Evolutionary conservation across 2,797 vertebrate species (phyloP), one percentile per base, ranked within the genome.

Genomic region (Xerus rutilus): DNA sequence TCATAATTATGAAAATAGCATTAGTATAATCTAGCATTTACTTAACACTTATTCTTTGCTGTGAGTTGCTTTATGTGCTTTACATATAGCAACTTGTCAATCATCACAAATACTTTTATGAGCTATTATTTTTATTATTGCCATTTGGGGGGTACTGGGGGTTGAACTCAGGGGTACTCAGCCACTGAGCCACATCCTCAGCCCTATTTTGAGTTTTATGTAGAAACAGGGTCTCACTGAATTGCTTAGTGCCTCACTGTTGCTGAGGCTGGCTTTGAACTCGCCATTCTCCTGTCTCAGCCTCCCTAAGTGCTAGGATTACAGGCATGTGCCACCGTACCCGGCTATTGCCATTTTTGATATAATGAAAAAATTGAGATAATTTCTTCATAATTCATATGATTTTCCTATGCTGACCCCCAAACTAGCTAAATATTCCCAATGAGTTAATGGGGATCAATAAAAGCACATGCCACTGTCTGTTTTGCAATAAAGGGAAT

Each of bases 1-100:
- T n/a, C 54, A 54, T 85, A 82, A 72, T 43, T 76, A 76, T 52
- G 72, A 64, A 89, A 89, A 57, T 1, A 96, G 30, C 17, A 49
- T 72, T 95, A 57, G 57, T 49, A 35, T 93, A 91, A 89, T 17
- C 28, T 81, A 86, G 5, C 17, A 15, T 83, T 78, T 52, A 82
- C 43, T 62, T 67, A 84, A 83, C 5, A 74, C 13, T 30, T 72
- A 18, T 59, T 90, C 67, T 83, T 3, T 65, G 32, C n/a, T 74
- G 1, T 89, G 30, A 85, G 39, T 15, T 79, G 7, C 69, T 54
- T 84, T 89, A 30, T 45, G 32, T 21, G 3, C 13, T 84, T 70
- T 52, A 32, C 32, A 18, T 45, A 54, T 15, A 67, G 45, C 30
- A 86, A 45, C 35, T 86, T 88, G 32, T 57, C 49, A 78, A 78